These are phyloP conservation scores for Puma concolor DNA, from an alignment of 2,113 vertebrate genomes.

Conservation along the genomic window DNA sequence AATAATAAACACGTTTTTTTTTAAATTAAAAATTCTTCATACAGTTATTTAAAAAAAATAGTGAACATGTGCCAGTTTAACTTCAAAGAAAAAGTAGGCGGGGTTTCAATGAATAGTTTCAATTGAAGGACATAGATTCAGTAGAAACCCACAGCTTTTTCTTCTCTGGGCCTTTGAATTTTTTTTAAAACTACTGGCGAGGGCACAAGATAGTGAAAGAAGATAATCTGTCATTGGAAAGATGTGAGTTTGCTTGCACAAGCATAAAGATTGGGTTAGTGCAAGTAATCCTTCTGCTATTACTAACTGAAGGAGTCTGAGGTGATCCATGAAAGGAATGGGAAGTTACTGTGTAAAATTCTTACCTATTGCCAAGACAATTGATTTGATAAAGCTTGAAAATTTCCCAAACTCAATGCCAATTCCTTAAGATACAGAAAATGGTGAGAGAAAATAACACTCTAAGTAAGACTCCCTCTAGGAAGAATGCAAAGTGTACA, in stretches of 20 bases:
- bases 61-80: background rate
- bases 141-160: background rate
- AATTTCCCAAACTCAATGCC: background rate
- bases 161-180: background rate
- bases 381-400: background rate
- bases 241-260: background rate
- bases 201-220: background rate
- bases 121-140: background rate
- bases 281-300: background rate
- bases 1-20: too few relatives aligned
- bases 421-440: background rate
- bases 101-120: background rate
- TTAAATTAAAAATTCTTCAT: too few relatives aligned
- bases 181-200: background rate
- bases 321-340: background rate
- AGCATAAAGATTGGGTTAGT: background rate
- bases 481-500: background rate
- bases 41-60: background rate
- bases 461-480: background rate
- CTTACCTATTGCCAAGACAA: background rate
- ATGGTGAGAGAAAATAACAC: background rate
- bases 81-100: background rate
- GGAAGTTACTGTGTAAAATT: background rate
- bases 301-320: background rate
- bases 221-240: background rate